These are phyloP conservation scores for Zosterops lateralis DNA, from an alignment of 2,113 vertebrate genomes.

Conservation along the genomic window DNA sequence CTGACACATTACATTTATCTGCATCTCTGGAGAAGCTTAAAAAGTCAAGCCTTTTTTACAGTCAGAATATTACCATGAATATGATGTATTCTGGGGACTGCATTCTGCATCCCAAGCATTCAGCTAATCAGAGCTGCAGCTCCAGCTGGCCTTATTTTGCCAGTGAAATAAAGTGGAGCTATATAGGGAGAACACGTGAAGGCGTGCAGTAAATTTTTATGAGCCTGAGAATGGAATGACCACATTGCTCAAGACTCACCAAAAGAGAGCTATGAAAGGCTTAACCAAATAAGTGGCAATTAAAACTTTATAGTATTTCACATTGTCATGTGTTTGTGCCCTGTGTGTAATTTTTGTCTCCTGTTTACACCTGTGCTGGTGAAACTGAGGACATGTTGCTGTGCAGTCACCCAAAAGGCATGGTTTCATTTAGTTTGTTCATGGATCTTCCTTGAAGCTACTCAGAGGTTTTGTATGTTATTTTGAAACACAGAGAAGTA, in stretches of 20 bases:
- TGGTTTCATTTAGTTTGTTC: not conserved
- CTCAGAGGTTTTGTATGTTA: not conserved
- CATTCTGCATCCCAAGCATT: slow-evolving; percentile 36
- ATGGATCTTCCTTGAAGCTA: not conserved
- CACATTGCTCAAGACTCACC: slow-evolving; percentile 42
- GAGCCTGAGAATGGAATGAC: slow-evolving; percentile 23
- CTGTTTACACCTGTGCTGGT: not conserved
- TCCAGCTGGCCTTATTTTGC: slow-evolving; percentile 53
- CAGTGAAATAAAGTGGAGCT: slow-evolving; percentile 23
- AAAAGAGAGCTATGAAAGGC: slow-evolving; percentile 1
- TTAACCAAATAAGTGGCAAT: slow-evolving; percentile 8
- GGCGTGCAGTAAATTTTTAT: slow-evolving; percentile 47
- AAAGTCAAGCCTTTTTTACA: slow-evolving; percentile 34
- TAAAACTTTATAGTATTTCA: slow-evolving; percentile 5
- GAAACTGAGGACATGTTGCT: not conserved
- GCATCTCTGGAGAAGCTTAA: slow-evolving; percentile 54
- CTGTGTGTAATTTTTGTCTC: not conserved
- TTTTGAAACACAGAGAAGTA: not conserved
- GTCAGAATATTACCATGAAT: slow-evolving; percentile 36
- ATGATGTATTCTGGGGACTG: slow-evolving; percentile 46
- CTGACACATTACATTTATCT: slow-evolving; percentile 58
- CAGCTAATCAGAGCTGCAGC: slow-evolving; percentile 51
- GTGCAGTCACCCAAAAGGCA: not conserved
- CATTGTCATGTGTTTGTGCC: not conserved
- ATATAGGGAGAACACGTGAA: slow-evolving; percentile 43